Percentiles rank a stretch among this genome's conserved stretches.
These are phyloP conservation scores for Andrena bucephala DNA, from an alignment of 2,888 invertebrate species.

Conservation along the genomic window DNA sequence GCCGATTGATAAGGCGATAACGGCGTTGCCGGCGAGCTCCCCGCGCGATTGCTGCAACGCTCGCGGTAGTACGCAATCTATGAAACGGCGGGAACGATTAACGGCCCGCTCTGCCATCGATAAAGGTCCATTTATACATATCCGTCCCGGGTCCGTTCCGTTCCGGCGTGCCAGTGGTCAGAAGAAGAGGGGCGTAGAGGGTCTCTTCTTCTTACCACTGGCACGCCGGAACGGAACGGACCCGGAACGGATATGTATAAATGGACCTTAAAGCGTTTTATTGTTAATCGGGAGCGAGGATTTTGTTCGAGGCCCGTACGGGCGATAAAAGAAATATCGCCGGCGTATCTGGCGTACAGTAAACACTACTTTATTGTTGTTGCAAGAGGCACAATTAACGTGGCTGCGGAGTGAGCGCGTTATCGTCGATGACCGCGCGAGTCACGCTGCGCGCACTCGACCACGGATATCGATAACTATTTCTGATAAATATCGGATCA, in stretches of 20 bases:
- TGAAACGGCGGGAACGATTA: background rate
- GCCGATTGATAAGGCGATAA: slow-evolving; percentile 38
- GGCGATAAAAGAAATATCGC: background rate
- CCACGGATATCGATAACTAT: background rate
- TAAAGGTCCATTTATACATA: too few relatives aligned
- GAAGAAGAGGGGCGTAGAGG: too few relatives aligned
- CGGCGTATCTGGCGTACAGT: background rate
- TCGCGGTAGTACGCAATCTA: slow-evolving; percentile 11
- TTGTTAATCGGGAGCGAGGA: background rate
- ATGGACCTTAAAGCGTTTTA: too few relatives aligned
- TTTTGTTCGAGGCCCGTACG: background rate
- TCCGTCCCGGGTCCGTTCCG: too few relatives aligned
- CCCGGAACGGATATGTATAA: too few relatives aligned
- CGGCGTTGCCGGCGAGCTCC: slow-evolving; percentile 2
- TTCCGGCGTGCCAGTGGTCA: too few relatives aligned
- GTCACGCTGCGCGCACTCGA: background rate
- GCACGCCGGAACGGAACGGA: too few relatives aligned
- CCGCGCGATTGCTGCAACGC: slow-evolving; percentile 11
- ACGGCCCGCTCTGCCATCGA: background rate
- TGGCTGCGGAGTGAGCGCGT: background rate
- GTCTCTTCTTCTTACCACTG: too few relatives aligned
- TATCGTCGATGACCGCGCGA: slow-evolving; percentile 18
- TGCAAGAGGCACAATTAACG: slow-evolving; percentile 14
- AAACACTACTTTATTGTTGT: slow-evolving; percentile 20
- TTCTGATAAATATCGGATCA: background rate